phyloP scores from a whole-genome alignment of 2,113 vertebrate species.

The Cathartes aura region DNA sequence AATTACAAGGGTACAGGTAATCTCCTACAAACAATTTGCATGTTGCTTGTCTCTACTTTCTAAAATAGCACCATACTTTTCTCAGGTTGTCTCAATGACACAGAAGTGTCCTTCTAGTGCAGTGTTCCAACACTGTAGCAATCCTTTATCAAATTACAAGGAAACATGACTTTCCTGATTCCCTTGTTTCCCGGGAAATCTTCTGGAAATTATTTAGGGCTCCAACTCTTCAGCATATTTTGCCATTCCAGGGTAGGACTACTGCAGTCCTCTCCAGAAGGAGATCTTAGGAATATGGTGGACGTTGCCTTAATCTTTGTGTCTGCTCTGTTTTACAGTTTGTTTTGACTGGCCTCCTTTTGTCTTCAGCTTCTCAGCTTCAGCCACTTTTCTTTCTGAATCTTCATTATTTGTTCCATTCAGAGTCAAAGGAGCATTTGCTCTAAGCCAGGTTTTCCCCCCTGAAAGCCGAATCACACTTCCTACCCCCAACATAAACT shows the following conservation, averaged over 20 bases:
- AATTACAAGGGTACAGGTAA: neutral
- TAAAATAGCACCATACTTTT: neutral
- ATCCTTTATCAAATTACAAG: neutral
- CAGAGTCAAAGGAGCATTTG: neutral
- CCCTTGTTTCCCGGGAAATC: neutral
- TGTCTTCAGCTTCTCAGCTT: neutral
- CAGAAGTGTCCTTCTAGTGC: neutral
- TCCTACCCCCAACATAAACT: neutral
- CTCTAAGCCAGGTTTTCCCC: neutral
- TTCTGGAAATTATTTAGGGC: neutral
- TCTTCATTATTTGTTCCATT: neutral
- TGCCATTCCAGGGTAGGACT: neutral
- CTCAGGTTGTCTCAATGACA: neutral
- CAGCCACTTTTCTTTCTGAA: neutral
- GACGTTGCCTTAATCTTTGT: accelerated
- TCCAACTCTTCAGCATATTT: neutral
- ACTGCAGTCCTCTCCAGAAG: neutral
- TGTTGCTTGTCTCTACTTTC: neutral
- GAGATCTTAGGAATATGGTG: neutral
- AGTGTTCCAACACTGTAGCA: neutral
- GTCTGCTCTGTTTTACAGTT: neutral
- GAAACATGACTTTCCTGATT: neutral
- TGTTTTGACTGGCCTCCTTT: neutral
- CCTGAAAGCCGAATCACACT: neutral
- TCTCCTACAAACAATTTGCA: neutral